Conservation (phyloP, 2,797 vertebrate genomes). For the Prionace glauca region DNA sequence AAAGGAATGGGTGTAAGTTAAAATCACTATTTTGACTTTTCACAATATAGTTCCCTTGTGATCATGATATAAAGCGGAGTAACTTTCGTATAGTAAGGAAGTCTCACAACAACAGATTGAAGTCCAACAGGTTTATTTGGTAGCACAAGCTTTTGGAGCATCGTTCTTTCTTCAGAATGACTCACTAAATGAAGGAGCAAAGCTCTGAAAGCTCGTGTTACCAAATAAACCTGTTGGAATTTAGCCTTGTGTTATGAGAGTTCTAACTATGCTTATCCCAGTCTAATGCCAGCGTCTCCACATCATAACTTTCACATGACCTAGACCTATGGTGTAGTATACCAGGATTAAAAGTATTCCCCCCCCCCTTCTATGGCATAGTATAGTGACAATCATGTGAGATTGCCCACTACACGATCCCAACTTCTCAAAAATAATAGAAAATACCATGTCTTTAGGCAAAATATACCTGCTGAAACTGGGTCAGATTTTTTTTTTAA, state of each 20-base stretch:
- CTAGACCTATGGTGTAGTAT: background rate
- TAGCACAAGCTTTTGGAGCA: no score
- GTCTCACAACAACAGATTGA: no score
- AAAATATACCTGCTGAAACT: background rate
- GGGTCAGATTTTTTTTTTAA: background rate
- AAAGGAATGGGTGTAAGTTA: background rate
- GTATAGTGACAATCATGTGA: background rate
- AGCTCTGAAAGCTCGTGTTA: no score
- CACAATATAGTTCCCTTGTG: background rate
- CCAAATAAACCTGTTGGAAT: no score
- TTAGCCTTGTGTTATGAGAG: no score
- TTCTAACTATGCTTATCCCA: no score
- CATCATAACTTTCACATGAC: no score
- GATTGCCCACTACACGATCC: background rate
- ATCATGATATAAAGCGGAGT: background rate
- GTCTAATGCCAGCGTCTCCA: no score
- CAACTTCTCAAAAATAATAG: background rate
- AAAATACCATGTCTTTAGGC: background rate
- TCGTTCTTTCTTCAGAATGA: no score
- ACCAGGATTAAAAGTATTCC: background rate
- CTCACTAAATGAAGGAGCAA: no score
- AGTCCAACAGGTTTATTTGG: no score
- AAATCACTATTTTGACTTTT: background rate
- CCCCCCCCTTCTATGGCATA: background rate
- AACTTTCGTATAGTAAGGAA: background rate